A percentile compares a stretch with the other conserved stretches of the same genome.
Conservation (phyloP, 2,888 invertebrate species). For the Ichneumoninae sp. region DNA sequence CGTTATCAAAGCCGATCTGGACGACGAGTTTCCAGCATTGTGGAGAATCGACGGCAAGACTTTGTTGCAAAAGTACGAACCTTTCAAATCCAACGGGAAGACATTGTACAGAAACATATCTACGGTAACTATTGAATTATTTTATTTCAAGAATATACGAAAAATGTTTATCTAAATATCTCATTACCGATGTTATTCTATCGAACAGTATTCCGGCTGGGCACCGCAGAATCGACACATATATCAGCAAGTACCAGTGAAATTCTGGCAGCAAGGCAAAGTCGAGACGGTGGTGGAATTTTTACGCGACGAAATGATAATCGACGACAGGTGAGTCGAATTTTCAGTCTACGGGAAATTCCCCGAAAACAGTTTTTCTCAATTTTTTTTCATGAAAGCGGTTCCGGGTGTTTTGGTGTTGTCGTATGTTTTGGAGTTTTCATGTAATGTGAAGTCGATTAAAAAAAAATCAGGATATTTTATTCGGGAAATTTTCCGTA, state of each 20-base stretch:
- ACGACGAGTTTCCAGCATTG: conserved; percentile 93
- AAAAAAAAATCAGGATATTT: too few relatives aligned
- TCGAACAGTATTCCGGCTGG: conserved; percentile 92
- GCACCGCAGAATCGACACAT: conserved; percentile 92
- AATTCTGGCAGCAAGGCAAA: conserved; percentile 90
- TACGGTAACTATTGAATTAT: conserved; percentile 87
- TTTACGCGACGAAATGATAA: conserved; percentile 89
- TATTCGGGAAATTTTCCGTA: too few relatives aligned
- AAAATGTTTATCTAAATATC: neutral
- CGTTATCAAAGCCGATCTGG: conserved; percentile 92
- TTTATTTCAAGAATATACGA: conserved; percentile 15
- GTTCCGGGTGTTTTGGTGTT: too few relatives aligned
- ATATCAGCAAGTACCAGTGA: conserved; percentile 92
- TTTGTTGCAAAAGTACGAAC: conserved; percentile 92
- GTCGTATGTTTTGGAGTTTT: too few relatives aligned
- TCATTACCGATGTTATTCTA: conserved; percentile 67
- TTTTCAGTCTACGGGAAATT: conserved; percentile 9
- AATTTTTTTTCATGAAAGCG: neutral
- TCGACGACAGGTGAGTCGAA: conserved; percentile 86
- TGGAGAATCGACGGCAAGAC: conserved; percentile 96
- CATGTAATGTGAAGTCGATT: too few relatives aligned
- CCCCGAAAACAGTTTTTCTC: neutral
- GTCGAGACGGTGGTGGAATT: conserved; percentile 93
- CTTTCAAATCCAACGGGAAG: conserved; percentile 92
- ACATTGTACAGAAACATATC: conserved; percentile 94